Evolutionary conservation across 2,888 invertebrate species (phyloP).

Genomic region (Apotomis betuletana): DNA sequence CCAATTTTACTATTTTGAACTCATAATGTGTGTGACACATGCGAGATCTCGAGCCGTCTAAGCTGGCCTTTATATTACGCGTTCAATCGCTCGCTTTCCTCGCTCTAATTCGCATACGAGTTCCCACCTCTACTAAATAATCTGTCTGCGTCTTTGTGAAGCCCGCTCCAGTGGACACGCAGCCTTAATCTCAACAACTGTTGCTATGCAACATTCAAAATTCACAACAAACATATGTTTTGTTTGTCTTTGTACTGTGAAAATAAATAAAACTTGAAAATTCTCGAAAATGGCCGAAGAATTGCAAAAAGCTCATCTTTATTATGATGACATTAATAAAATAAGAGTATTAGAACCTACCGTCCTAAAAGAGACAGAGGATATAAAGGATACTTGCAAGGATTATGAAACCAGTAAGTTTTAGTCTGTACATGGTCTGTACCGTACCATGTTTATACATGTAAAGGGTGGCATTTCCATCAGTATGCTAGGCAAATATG

Average conservation of each 20-base stretch:
- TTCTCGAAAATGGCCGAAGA: slow-evolving; percentile 86
- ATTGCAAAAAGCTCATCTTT: slow-evolving; percentile 89
- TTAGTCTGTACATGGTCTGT: neutral
- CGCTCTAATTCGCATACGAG: no score
- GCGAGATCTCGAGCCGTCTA: no score
- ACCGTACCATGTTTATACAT: neutral
- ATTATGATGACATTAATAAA: slow-evolving; percentile 93
- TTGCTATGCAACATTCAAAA: slow-evolving; percentile 1
- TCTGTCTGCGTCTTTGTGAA: no score
- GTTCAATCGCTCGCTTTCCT: no score
- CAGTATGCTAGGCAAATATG: no score
- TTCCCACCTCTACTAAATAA: no score
- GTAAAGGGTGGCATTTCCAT: no score
- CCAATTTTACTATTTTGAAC: no score
- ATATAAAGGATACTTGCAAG: slow-evolving; percentile 93
- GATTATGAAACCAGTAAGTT: slow-evolving; percentile 92
- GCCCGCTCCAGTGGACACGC: no score
- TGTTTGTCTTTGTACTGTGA: neutral
- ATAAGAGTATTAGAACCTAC: slow-evolving; percentile 86
- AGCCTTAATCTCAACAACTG: no score
- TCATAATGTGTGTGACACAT: no score
- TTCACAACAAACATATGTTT: neutral
- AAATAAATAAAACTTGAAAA: neutral
- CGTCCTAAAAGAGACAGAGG: slow-evolving; percentile 90
- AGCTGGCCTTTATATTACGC: no score